Percentiles rank a stretch among this genome's conserved stretches.
Evolutionary conservation across 2,113 vertebrate species (phyloP).

Genomic region (Gambusia holbrooki): DNA sequence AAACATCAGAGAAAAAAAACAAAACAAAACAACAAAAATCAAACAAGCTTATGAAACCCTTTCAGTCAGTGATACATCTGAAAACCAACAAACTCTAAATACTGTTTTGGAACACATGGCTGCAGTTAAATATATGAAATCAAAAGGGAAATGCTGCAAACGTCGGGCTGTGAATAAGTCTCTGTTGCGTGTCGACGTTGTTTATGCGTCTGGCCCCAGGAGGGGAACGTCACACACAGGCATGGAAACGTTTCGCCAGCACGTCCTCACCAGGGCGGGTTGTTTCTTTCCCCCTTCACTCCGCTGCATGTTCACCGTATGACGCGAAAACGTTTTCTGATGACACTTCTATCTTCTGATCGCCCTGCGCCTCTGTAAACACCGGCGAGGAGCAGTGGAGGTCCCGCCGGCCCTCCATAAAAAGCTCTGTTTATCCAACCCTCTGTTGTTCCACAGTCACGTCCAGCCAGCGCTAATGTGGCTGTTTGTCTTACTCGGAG

Average conservation of each 20-base stretch:
- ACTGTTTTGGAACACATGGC: not conserved
- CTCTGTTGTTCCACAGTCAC: constrained; percentile 20
- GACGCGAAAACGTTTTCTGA: constrained; percentile 11
- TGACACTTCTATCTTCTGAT: constrained; percentile 45
- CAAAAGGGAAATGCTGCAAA: not conserved
- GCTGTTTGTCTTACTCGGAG: constrained; percentile 5
- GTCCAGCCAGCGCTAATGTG: constrained; percentile 1
- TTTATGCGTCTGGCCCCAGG: constrained; percentile 11
- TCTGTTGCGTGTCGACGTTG: not conserved
- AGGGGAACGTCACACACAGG: constrained; percentile 16
- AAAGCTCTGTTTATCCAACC: constrained; percentile 66
- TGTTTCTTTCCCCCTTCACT: not conserved
- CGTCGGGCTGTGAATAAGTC: not conserved
- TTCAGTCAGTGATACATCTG: not conserved
- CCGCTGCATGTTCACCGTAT: constrained; percentile 10
- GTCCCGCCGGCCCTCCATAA: constrained; percentile 58
- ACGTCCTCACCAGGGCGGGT: constrained; percentile 1
- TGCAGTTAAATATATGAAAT: not conserved
- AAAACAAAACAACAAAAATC: not conserved
- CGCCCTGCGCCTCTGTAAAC: constrained; percentile 42
- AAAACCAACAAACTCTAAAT: not conserved
- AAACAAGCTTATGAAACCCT: not conserved
- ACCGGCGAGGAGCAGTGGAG: constrained; percentile 29
- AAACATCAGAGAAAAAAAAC: not conserved
- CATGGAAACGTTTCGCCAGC: constrained; percentile 18